Percentiles rank a stretch among this genome's conserved stretches.
Conservation (phyloP, 2,888 invertebrate species). For the Tryphoninae sp. region DNA sequence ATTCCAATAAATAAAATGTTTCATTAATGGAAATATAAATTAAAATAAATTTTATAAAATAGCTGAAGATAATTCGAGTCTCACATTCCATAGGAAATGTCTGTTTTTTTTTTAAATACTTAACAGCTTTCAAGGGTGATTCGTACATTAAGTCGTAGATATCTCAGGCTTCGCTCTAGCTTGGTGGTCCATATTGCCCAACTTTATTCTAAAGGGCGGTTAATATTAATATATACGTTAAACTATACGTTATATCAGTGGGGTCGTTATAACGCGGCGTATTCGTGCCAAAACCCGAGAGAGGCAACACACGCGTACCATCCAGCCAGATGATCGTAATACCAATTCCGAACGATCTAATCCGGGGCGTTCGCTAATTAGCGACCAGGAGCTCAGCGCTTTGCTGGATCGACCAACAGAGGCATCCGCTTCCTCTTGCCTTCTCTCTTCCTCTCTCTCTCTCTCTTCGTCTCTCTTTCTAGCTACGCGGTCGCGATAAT, state of each 20-base stretch:
- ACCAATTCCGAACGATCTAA: conserved; percentile 65
- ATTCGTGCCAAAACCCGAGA: conserved; percentile 33
- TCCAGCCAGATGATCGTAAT: conserved; percentile 59
- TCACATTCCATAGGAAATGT: too few species aligned
- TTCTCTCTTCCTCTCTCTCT: neutral
- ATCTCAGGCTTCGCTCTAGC: too few species aligned
- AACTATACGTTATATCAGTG: conserved; percentile 26
- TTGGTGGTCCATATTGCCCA: neutral
- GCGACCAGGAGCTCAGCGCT: conserved; percentile 58
- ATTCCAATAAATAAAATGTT: neutral
- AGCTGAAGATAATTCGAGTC: too few species aligned
- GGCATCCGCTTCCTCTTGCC: conserved; percentile 26
- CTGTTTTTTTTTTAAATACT: too few species aligned
- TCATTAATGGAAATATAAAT: neutral
- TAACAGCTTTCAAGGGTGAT: too few species aligned
- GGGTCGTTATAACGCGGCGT: conserved; percentile 54
- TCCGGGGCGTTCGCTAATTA: conserved; percentile 66
- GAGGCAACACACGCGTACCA: conserved; percentile 39
- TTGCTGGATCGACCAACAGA: conserved; percentile 47
- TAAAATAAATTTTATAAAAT: too few species aligned
- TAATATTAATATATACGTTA: conserved; percentile 39
- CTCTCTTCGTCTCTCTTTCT: conserved; percentile 9
- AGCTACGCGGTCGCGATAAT: conserved; percentile 56
- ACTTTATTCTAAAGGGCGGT: conserved; percentile 5
- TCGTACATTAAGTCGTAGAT: too few species aligned